Conservation (phyloP, 2,888 invertebrate species). For the Lycocerus yunnanus region DNA sequence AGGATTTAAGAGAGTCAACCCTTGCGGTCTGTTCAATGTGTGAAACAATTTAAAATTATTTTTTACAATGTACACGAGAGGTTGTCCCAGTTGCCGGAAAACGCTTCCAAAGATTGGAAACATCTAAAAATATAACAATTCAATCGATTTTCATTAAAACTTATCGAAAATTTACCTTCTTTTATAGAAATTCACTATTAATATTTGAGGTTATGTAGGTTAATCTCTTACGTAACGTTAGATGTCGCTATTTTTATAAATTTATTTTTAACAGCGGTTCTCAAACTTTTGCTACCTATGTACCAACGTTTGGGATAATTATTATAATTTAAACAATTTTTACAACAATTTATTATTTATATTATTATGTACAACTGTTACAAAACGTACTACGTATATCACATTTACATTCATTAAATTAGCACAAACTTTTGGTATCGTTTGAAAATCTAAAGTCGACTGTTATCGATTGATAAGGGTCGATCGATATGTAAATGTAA, state of each 20-base stretch:
- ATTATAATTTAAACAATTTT: no score
- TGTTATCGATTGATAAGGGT: conserved; percentile 28
- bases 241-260: background rate
- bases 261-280: background rate
- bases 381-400: background rate
- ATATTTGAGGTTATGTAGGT: background rate
- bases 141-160: background rate
- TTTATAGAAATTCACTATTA: background rate
- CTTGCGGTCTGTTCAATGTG: background rate
- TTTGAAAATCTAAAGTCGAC: conserved; percentile 29
- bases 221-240: background rate
- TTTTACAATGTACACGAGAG: background rate
- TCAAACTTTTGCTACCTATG: no score
- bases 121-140: background rate
- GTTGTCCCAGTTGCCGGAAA: background rate
- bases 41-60: background rate
- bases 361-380: background rate
- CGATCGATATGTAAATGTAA: conserved; percentile 18
- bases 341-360: background rate
- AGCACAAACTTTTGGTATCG: background rate
- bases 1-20: conserved; percentile 34
- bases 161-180: background rate
- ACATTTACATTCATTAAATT: background rate
- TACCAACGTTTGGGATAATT: no score
- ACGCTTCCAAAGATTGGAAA: background rate